Conservation (phyloP, 2,113 vertebrate species). For the Nestor notabilis region DNA sequence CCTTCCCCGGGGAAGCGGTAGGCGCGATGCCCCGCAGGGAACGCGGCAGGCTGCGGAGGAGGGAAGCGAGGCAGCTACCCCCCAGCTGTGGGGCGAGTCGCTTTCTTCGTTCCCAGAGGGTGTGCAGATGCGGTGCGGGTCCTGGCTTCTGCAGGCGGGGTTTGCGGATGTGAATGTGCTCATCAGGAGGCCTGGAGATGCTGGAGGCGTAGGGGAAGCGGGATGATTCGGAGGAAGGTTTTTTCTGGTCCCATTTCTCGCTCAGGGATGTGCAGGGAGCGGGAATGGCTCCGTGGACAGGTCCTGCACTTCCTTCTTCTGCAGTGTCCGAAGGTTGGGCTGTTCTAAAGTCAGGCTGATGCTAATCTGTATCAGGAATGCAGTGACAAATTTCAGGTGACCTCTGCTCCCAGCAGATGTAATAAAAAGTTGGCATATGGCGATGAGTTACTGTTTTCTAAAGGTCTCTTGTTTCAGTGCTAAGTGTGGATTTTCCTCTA, state of each 20-base stretch:
- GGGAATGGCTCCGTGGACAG: background rate
- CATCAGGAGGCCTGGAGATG: rapidly evolving
- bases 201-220: background rate
- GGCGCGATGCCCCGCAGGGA: background rate
- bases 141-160: background rate
- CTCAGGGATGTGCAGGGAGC: background rate
- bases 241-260: rapidly evolving
- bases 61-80: background rate
- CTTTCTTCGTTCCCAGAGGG: background rate
- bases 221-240: rapidly evolving
- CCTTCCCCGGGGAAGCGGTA: background rate
- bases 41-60: background rate
- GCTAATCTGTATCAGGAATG: rapidly evolving
- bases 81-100: background rate
- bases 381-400: background rate
- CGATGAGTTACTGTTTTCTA: background rate
- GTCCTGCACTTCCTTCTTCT: no score
- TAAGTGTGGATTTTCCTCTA: background rate
- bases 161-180: background rate
- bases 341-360: background rate
- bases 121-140: background rate
- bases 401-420: background rate
- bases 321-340: rapidly evolving
- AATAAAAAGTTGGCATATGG: background rate
- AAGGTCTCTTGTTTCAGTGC: background rate